Conservation (phyloP, 1,140 invertebrate genomes). For the Pogonus chalceus region DNA sequence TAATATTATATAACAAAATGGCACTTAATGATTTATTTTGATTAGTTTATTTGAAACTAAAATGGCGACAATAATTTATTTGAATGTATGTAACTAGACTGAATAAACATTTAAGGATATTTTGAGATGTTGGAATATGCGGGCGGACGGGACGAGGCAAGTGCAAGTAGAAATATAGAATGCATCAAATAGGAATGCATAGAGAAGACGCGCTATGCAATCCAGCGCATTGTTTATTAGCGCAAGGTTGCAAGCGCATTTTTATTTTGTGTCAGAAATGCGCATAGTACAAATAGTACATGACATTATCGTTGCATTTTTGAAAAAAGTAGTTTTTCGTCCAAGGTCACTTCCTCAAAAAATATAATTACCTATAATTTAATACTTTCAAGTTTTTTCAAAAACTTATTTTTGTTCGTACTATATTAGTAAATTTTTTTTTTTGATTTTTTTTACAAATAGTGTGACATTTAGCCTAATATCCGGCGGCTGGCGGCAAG, state of each 20-base stretch:
- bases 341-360: conserved; percentile 36
- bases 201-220: not conserved
- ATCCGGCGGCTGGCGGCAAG: conserved; percentile 20
- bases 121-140: no score
- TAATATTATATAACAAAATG: no score
- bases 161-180: conserved; percentile 6
- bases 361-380: conserved; percentile 28
- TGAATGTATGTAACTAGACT: no score
- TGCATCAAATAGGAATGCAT: conserved; percentile 6
- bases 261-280: conserved; percentile 10
- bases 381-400: conserved; percentile 24
- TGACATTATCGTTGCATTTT: conserved; percentile 30
- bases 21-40: no score
- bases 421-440: conserved; percentile 18
- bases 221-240: not conserved
- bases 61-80: no score
- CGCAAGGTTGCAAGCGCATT: not conserved
- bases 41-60: no score
- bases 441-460: conserved; percentile 23
- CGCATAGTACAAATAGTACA: conserved; percentile 14
- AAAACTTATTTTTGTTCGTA: conserved; percentile 24
- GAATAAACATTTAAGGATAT: no score
- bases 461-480: conserved; percentile 33
- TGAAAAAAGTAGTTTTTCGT: conserved; percentile 30
- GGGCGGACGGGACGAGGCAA: not conserved